Percentiles rank a stretch among this genome's conserved stretches.
These are phyloP conservation scores for Drosophila maculinotata DNA, from an alignment of 2,888 invertebrate genomes.

Conservation along the genomic window DNA sequence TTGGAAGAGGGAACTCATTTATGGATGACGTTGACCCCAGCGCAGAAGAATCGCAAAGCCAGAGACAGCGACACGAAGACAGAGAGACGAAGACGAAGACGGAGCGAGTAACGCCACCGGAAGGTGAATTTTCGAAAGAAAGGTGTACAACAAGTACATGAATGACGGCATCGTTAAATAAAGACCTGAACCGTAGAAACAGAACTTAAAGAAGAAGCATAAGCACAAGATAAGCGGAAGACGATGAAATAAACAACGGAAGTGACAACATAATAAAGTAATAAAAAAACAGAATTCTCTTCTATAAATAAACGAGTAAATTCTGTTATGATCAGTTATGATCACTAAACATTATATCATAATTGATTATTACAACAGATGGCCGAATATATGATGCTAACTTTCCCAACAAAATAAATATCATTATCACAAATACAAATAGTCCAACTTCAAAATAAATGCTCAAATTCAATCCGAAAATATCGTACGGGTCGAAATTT, in stretches of 20 bases:
- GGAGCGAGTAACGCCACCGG: constrained; percentile 45
- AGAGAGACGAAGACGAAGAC: constrained; percentile 16
- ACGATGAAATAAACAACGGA: constrained; percentile 32
- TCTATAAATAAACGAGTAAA: constrained; percentile 18
- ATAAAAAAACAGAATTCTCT: constrained; percentile 22
- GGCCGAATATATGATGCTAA: too few relatives aligned
- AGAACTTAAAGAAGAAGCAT: constrained; percentile 5
- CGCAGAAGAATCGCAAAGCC: constrained; percentile 30
- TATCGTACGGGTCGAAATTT: too few relatives aligned
- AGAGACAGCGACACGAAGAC: not conserved
- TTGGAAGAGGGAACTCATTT: not conserved
- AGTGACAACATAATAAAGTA: constrained; percentile 26
- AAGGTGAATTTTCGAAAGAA: constrained; percentile 55
- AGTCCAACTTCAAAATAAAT: too few relatives aligned
- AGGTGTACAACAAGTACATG: constrained; percentile 55
- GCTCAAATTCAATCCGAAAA: too few relatives aligned
- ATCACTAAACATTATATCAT: constrained; percentile 3
- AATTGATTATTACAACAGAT: not conserved
- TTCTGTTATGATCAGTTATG: constrained; percentile 9
- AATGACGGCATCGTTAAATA: constrained; percentile 53
- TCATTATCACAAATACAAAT: too few relatives aligned
- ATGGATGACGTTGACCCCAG: constrained; percentile 52
- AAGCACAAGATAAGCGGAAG: constrained; percentile 32
- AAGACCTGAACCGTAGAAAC: constrained; percentile 27
- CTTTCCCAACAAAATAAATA: not conserved